Evolutionary conservation across 2,113 vertebrate genomes (phyloP), one percentile per base, ranked within the genome.

Genomic region (Cettia cetti): DNA sequence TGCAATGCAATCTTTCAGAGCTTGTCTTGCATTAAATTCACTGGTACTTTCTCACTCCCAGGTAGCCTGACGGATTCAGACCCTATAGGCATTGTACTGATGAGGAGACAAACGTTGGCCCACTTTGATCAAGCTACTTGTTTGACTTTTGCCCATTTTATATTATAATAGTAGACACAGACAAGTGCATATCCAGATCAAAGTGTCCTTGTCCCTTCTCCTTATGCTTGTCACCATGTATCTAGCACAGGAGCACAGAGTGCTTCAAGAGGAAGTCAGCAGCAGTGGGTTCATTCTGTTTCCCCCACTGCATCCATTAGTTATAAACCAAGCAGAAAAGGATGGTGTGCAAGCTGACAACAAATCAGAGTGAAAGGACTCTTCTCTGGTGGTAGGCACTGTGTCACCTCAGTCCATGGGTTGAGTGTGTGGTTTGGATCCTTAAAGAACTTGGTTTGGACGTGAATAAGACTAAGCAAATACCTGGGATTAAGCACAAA

Each of bases 121-220:
- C 61, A 17, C 85, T 96, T 96, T 97, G 96, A 96, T 96, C 90
- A 86, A 81, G 71, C 88, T 92, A 33, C 59, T 90, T 94, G 82
- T 93, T 63, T 93, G 91, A 59, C 61, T 92, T 94, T 94, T 92
- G 49, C 82, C 85, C 39, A 83, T 86, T 90, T 95, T 92, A 86
- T 78, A 84, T 89, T 90, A 28, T 86, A 92, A 78, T 90, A 59
- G 50, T n/a, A 37, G 24, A 37, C 40, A 66, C 33, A 30, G 64
- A 57, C 20, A 80, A 47, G 60, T 88, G 52, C 47, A 14, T 86
- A 78, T 65, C 56, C 70, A 93, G 85, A 94, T 97, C 93, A 93
- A 92, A 95, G 82, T 64, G 54, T 65, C 90, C 71, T 90, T 96
- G 90, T 95, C 92, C 68, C 42, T 87, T 56, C 82, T 90, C n/a